Evolutionary conservation across 2,113 vertebrate genomes (phyloP), one percentile per base, ranked within the genome.

Genomic region (Gavia stellata): DNA sequence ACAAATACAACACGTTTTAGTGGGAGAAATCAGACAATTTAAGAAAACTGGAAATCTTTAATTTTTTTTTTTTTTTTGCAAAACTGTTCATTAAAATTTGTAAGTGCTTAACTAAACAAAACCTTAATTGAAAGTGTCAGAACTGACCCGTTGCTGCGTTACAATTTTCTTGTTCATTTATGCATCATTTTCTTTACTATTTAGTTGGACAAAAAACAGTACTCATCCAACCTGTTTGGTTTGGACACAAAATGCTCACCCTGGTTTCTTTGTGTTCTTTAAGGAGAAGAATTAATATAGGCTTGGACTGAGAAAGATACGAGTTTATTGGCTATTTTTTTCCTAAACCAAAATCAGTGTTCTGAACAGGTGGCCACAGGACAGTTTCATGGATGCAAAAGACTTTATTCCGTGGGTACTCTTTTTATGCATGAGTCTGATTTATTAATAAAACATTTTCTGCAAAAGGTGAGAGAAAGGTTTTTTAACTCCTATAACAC

Each of bases 101-200:
- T 71, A 97, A 94, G 74, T 93, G 63, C 93, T 96, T 97, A 97
- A 96, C 93, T 96, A 97, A 98, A 97, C 95, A 97, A 95, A 98
- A 95, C 63, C 34, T 59, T 97, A 97, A 97, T 97, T 94, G 82
- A 91, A 98, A 92, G 81, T 97, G 96, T 96, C 96, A 97, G 87
- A 96, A 94, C 84, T 95, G 96, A 97, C 97, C 94, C 81, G 92
- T 47, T 10, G 63, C 93, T 95, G 91, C 65, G 75, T 90, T 97
- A 75, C 92, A 89, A 42, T 97, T 97, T 96, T 94, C 87, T 93
- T 90, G 88, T 98, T 96, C 83, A 71, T 98, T 96, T 81, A 71
- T 86, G 90, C 95, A 93, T 95, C 42, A 17, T 97, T 98, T 97
- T 94, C 70, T 96, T 90, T 95, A 87, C 89, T 85, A 66, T 97